Percentiles rank a stretch among this genome's conserved stretches.
Evolutionary conservation across 2,888 invertebrate genomes (phyloP).

Genomic region (Aplocera efformata): DNA sequence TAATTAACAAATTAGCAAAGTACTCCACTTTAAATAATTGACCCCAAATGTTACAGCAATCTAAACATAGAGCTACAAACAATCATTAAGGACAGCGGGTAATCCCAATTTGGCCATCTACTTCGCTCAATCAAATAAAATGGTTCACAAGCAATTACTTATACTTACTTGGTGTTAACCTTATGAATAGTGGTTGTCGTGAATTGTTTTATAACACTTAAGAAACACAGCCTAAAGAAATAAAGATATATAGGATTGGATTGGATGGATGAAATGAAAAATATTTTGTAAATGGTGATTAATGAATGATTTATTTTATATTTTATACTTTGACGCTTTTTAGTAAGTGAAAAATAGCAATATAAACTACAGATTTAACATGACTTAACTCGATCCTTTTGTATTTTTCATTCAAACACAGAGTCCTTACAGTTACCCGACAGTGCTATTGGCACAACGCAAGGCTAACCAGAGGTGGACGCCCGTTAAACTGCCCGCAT

Average conservation of each 20-base stretch:
- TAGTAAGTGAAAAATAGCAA: too few relatives aligned
- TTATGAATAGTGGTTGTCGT: too few relatives aligned
- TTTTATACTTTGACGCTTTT: too few relatives aligned
- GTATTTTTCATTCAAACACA: conserved; percentile 62
- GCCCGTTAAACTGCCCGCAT: conserved; percentile 54
- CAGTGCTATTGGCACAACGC: conserved; percentile 73
- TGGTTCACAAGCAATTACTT: background rate
- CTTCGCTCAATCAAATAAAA: conserved; percentile 8
- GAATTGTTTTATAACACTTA: too few relatives aligned
- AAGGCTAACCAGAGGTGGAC: conserved; percentile 70
- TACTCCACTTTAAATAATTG: too few relatives aligned
- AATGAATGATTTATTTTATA: too few relatives aligned
- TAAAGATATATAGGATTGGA: conserved; percentile 22
- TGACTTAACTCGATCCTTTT: too few relatives aligned
- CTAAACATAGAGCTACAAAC: conserved; percentile 11
- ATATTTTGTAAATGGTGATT: too few relatives aligned
- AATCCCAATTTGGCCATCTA: conserved; percentile 17
- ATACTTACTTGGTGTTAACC: too few relatives aligned
- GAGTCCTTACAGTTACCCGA: conserved; percentile 54
- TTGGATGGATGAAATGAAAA: too few relatives aligned
- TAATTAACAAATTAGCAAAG: too few relatives aligned
- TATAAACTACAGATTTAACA: too few relatives aligned
- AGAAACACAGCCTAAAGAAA: background rate
- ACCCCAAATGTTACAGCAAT: background rate
- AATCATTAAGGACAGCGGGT: conserved; percentile 16